phyloP scores from a whole-genome alignment of 2,113 vertebrate species.

The Theropithecus gelada region DNA sequence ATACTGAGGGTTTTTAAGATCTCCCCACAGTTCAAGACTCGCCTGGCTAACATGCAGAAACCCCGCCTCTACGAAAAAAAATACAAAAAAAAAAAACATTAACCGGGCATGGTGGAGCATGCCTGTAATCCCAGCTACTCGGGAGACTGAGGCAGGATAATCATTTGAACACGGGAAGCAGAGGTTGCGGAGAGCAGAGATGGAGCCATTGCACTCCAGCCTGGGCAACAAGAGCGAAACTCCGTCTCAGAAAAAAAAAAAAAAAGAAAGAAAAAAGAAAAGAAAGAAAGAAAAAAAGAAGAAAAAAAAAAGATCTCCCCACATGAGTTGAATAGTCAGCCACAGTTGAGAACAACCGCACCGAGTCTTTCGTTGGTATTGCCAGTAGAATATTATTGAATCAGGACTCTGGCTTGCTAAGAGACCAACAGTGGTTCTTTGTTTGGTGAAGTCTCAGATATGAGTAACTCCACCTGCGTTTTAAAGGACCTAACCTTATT shows the following conservation, averaged over 20 bases:
- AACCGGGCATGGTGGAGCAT: too few species aligned
- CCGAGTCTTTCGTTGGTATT: neutral
- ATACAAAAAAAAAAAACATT: too few species aligned
- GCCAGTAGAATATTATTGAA: neutral
- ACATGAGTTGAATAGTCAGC: neutral
- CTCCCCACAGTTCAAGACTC: neutral
- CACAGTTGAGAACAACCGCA: neutral
- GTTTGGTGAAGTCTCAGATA: neutral
- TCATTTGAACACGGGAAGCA: too few species aligned
- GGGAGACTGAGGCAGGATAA: too few species aligned
- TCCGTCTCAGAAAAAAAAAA: rapidly evolving
- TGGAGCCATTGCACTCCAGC: too few species aligned
- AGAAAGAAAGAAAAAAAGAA: too few species aligned
- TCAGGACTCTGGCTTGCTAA: neutral
- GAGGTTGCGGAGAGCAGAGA: too few species aligned
- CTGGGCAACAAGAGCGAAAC: too few species aligned
- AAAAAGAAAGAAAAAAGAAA: too few species aligned
- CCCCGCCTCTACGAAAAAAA: too few species aligned
- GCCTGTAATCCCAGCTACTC: too few species aligned
- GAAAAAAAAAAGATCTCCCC: neutral
- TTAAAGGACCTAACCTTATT: neutral
- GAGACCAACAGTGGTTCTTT: neutral
- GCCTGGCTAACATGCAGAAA: too few species aligned
- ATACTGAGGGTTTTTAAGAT: neutral
- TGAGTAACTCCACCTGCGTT: neutral